phyloP scores from a whole-genome alignment of 2,888 invertebrate genomes.

The Fragum whitleyi region DNA sequence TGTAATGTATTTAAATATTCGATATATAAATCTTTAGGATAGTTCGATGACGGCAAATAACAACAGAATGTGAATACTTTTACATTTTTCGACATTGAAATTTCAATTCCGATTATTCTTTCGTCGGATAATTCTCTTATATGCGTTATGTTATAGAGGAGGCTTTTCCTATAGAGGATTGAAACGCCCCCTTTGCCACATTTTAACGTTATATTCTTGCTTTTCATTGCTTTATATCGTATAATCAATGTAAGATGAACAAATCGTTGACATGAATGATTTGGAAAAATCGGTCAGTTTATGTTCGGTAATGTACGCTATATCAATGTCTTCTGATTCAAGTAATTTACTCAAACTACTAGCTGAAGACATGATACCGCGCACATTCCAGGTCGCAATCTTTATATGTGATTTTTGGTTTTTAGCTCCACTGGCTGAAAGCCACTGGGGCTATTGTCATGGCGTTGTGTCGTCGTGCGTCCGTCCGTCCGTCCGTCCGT shows the following conservation, averaged over 20 bases:
- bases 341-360: not conserved
- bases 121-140: not conserved
- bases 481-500: too few species aligned
- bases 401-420: too few species aligned
- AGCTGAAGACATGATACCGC: too few species aligned
- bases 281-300: not conserved
- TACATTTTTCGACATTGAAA: not conserved
- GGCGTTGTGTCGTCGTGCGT: too few species aligned
- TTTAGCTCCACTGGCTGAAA: too few species aligned
- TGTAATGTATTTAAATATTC: not conserved
- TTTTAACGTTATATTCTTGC: not conserved
- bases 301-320: not conserved
- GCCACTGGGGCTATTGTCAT: too few species aligned
- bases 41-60: conserved; percentile 6
- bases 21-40: not conserved
- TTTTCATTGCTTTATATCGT: not conserved
- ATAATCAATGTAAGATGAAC: not conserved
- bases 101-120: not conserved
- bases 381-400: too few species aligned
- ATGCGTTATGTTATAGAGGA: too few species aligned
- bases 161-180: not conserved
- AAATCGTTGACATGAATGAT: not conserved
- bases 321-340: not conserved
- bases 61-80: too few species aligned
- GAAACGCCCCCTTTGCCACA: conserved; percentile 18